Evolutionary conservation across 2,797 vertebrate species (phyloP), one percentile per base, ranked within the genome.

Genomic region (Chanos chanos): DNA sequence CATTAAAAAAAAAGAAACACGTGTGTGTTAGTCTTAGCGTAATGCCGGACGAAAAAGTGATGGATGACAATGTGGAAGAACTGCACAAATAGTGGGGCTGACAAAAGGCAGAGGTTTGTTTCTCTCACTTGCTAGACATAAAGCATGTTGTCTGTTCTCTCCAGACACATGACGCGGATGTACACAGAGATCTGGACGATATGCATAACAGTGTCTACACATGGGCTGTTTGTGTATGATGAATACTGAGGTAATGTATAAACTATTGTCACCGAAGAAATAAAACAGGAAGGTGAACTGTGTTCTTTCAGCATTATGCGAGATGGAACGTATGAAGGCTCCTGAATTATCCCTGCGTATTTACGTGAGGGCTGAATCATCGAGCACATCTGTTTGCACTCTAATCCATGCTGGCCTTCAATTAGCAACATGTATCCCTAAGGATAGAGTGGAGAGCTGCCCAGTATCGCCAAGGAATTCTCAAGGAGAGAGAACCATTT

Each of bases 191-290:
- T 77, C 68, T 79, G 68, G 52, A 52, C 52, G 24, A 28, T 1
- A 70, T 68, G 64, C 36, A 74, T 74, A 78, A 81, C 75, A 75
- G 53, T 74, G 67, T 78, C 65, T 71, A 76, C 66, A 48, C 30
- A 48, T 56, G 73, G 62, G 36, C 12, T 21, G 41, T 21, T 18
- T 40, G 47, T 2, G 60, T 43, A 59, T 49, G 62, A 63, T 60
- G 51, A 58, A 63, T 59, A 16, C 63, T 66, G 73, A 67, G 40
- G 41, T 72, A 68, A 9, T 51, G 39, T 59, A 69, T 61, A 52
- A 45, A n/a, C 54, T 36, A 45, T n/a, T 64, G 60, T 56, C 43
- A 52, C 21, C 31, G 13, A 61, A 39, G 55, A 51, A 22, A 19
- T 45, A 68, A 45, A 39, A 24, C 62, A 64, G 61, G 49, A 44